phyloP scores from a whole-genome alignment of 2,888 invertebrate genomes.

The Corythucha ciliata region DNA sequence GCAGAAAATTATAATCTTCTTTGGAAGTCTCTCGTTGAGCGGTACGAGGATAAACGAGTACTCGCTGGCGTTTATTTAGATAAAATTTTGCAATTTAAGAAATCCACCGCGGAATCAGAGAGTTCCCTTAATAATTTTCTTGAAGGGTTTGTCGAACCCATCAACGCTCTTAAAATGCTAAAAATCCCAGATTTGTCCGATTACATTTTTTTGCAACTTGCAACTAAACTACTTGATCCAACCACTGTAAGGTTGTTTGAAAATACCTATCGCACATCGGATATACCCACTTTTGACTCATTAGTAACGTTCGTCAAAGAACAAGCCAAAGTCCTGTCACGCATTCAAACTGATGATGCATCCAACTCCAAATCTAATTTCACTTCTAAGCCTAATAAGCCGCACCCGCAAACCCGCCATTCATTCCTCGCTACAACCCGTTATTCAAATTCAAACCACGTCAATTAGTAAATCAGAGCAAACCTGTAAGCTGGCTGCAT shows the following conservation, averaged over 20 bases:
- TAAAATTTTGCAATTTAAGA: background rate
- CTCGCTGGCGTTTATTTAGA: background rate
- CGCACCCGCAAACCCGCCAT: no score
- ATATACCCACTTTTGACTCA: background rate
- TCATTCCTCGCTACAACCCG: no score
- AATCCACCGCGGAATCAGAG: background rate
- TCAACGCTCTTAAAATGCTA: background rate
- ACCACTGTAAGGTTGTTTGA: background rate
- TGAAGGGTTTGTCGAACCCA: background rate
- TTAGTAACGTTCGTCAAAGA: background rate
- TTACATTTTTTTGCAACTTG: background rate
- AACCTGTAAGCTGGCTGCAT: no score
- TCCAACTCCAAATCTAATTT: no score
- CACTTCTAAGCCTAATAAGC: no score
- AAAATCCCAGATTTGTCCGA: background rate
- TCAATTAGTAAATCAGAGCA: no score
- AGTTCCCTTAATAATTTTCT: background rate
- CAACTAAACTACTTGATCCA: background rate
- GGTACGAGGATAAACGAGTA: background rate
- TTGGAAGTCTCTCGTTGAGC: background rate
- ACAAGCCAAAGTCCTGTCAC: background rate
- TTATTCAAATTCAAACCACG: no score
- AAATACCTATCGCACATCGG: background rate
- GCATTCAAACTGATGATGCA: no score
- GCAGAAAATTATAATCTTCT: background rate